Evolutionary conservation across 1,140 invertebrate species (phyloP).

Genomic region (Stenopsyche tienmushanensis): DNA sequence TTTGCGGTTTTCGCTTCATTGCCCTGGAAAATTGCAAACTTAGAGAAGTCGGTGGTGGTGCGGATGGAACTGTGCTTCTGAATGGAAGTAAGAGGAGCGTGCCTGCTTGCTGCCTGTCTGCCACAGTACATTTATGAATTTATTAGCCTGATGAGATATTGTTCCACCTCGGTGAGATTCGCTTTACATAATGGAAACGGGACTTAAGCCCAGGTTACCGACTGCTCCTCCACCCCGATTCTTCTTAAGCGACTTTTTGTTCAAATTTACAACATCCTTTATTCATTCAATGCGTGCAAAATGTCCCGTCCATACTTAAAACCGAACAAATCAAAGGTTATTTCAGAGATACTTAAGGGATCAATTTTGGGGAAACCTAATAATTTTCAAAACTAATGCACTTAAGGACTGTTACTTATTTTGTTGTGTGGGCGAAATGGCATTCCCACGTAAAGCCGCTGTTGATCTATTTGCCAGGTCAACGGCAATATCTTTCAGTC

Average conservation of each 20-base stretch:
- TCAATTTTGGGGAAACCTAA: too few species aligned
- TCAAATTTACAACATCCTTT: neutral
- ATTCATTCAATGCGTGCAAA: too few species aligned
- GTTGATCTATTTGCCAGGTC: too few species aligned
- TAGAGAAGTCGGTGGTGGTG: neutral
- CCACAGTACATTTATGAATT: constrained; percentile 23
- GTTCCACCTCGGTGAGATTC: constrained; percentile 8
- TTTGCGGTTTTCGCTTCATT: constrained; percentile 23
- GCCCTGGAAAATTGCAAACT: constrained; percentile 28
- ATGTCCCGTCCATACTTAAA: too few species aligned
- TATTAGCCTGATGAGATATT: constrained; percentile 29
- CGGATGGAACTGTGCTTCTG: constrained; percentile 1
- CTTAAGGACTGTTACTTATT: too few species aligned
- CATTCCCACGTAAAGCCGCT: too few species aligned
- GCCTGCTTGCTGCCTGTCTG: constrained; percentile 10
- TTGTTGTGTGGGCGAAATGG: too few species aligned
- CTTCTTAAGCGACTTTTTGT: neutral
- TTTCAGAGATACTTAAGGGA: too few species aligned
- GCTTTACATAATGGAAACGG: constrained; percentile 3
- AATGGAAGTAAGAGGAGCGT: neutral
- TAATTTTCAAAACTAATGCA: too few species aligned
- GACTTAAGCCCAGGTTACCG: neutral
- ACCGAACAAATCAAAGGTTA: too few species aligned
- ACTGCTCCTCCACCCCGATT: neutral
- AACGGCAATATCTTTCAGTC: too few species aligned